Evolutionary conservation across 2,113 vertebrate species (phyloP), one percentile per base, ranked within the genome.

Genomic region (Capreolus pygargus): DNA sequence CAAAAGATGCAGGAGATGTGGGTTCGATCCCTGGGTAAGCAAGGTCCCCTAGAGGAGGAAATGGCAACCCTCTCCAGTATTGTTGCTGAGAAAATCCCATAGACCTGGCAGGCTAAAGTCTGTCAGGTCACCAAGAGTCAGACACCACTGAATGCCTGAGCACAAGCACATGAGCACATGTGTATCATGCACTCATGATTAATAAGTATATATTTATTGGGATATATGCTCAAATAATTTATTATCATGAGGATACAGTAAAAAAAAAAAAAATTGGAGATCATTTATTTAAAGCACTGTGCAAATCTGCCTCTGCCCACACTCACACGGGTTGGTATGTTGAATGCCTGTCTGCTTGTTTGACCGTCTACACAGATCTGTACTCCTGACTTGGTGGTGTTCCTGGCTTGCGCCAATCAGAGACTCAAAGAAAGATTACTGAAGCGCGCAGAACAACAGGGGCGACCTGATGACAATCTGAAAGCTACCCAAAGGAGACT

Each of bases 331-430:
- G 0, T 6, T 64, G 82, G 30, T 58, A 27, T 86, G 0, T 14
- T 95, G 89, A 92, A 93, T 52, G n/a, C 78, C 21, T 97, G 21
- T 82, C 67, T 76, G 33, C 43, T 89, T 97, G 30, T 95, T 54
- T 70, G 91, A 39, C 91, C 78, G 60, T 97, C 87, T 97, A 27
- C 60, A 25, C 98, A 99, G 99, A 99, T 99, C 97, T 99, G 99
- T 93, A 99, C 99, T 30, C 99, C 99, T 0, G 99, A 99, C 98
- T 99, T 99, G 98, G 99, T 99, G 97, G 99, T 99, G 47, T 99
- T 99, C 98, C 98, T 99, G 98, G 99, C 99, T 76, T 99, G 99
- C 89, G 99, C 99, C 95, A 99, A 99, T 98, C 99, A 99, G 98
- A 99, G 98, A 54, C 99, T 99, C 98, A 99, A 99, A 98, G 99